Percentiles rank a stretch among this genome's conserved stretches.
phyloP scores from a whole-genome alignment of 2,888 invertebrate species.

The Drosophila mayaguana region DNA sequence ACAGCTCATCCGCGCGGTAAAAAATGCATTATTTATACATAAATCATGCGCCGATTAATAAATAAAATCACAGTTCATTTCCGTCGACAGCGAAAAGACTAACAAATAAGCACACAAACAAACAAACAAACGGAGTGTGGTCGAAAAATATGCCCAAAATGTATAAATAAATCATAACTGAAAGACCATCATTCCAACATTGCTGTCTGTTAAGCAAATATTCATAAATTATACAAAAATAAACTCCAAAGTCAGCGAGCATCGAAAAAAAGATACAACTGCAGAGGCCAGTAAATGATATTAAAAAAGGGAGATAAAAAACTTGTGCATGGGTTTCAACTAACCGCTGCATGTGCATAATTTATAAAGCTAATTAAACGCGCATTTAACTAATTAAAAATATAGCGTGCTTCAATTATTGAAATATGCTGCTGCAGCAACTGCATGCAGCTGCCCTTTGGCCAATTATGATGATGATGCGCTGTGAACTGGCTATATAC shows the following conservation, averaged over 20 bases:
- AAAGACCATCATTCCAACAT: constrained; percentile 39
- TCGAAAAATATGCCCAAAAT: constrained; percentile 50
- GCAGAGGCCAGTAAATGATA: constrained; percentile 39
- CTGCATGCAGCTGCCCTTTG: constrained; percentile 23
- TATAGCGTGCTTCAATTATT: constrained; percentile 77
- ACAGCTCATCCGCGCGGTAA: constrained; percentile 38
- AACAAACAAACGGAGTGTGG: constrained; percentile 35
- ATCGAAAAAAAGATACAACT: constrained; percentile 14
- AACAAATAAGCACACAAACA: constrained; percentile 49
- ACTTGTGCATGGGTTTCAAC: constrained; percentile 46
- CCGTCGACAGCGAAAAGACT: constrained; percentile 72
- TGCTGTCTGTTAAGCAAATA: constrained; percentile 54
- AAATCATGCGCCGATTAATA: constrained; percentile 75
- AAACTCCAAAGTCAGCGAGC: constrained; percentile 31
- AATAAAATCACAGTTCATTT: constrained; percentile 78
- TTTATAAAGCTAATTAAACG: constrained; percentile 82
- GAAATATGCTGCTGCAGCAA: constrained; percentile 66
- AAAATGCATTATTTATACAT: constrained; percentile 67
- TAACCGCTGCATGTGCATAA: constrained; percentile 80
- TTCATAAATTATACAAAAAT: constrained; percentile 61
- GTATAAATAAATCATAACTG: constrained; percentile 73
- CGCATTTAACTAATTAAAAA: constrained; percentile 80
- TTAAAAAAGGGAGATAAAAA: constrained; percentile 22
- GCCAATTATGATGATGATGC: constrained; percentile 68
- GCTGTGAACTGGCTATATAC: background rate